phyloP scores from a whole-genome alignment of 2,113 vertebrate genomes.

The Eira barbara region DNA sequence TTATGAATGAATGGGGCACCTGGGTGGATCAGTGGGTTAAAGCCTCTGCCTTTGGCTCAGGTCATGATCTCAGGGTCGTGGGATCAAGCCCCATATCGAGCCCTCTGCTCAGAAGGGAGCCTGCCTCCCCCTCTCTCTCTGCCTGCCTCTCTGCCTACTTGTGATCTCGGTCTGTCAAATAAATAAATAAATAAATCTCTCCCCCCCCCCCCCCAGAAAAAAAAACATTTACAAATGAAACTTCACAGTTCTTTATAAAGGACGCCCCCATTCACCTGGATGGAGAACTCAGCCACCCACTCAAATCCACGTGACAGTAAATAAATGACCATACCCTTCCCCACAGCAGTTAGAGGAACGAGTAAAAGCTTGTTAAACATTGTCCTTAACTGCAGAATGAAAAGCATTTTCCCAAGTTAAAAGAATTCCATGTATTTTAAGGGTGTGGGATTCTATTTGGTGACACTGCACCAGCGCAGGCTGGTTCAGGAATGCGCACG shows the following conservation, averaged over 20 bases:
- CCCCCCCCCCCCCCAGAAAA: too few species aligned
- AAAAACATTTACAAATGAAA: background rate
- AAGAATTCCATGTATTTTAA: slow-evolving; percentile 58
- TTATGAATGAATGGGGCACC: too few species aligned
- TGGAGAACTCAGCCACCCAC: background rate
- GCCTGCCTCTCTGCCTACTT: too few species aligned
- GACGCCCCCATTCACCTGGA: background rate
- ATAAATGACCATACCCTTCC: background rate
- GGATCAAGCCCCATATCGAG: too few species aligned
- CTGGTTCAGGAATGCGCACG: background rate
- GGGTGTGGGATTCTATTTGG: slow-evolving; percentile 14
- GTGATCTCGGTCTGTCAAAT: too few species aligned
- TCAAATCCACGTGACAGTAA: background rate
- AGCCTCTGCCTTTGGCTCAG: too few species aligned
- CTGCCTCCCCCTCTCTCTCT: too few species aligned
- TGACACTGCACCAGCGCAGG: background rate
- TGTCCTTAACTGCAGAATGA: slow-evolving; percentile 51
- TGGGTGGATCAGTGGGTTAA: too few species aligned
- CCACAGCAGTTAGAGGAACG: background rate
- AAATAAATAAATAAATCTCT: too few species aligned
- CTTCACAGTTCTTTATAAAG: background rate
- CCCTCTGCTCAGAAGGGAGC: too few species aligned
- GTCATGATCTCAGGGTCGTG: too few species aligned
- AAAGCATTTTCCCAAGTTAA: slow-evolving; percentile 29
- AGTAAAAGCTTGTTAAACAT: slow-evolving; percentile 58